These are phyloP conservation scores for Globodera ellingtonae DNA, from an alignment of 1,140 invertebrate genomes.

Conservation along the genomic window DNA sequence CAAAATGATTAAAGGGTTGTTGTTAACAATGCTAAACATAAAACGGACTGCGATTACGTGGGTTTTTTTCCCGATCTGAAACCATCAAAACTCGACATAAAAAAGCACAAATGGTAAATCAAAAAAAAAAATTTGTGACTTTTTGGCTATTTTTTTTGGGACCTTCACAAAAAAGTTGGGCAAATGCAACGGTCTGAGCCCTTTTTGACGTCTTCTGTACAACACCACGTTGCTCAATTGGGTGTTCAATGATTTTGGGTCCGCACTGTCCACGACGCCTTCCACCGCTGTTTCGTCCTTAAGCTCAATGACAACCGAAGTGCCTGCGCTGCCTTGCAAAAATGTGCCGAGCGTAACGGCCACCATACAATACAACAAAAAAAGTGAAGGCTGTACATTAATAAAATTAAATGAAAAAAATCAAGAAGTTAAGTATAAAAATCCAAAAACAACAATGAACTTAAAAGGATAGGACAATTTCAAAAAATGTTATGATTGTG, in stretches of 20 bases:
- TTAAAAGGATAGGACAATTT: too few species aligned
- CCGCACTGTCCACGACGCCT: constrained; percentile 11
- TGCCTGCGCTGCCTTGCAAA: constrained; percentile 22
- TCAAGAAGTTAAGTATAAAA: too few species aligned
- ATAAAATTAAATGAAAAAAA: too few species aligned
- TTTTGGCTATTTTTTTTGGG: neutral
- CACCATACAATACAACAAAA: constrained; percentile 3
- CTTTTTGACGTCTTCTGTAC: constrained; percentile 20
- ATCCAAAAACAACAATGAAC: too few species aligned
- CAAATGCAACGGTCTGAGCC: constrained; percentile 6
- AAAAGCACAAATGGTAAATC: neutral
- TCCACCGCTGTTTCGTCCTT: constrained; percentile 40
- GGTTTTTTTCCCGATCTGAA: too few species aligned
- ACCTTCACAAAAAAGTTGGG: constrained; percentile 29
- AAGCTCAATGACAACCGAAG: constrained; percentile 35
- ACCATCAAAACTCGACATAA: too few species aligned
- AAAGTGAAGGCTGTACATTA: neutral
- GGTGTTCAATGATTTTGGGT: constrained; percentile 20
- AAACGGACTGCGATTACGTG: too few species aligned
- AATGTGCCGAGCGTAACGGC: constrained; percentile 30
- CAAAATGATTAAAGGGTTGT: too few species aligned
- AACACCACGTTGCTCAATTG: constrained; percentile 19
- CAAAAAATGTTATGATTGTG: too few species aligned
- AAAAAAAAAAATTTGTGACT: too few species aligned
- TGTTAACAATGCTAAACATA: too few species aligned